Evolutionary conservation across 1,140 invertebrate genomes (phyloP).

Genomic region (Drosophila persimilis): DNA sequence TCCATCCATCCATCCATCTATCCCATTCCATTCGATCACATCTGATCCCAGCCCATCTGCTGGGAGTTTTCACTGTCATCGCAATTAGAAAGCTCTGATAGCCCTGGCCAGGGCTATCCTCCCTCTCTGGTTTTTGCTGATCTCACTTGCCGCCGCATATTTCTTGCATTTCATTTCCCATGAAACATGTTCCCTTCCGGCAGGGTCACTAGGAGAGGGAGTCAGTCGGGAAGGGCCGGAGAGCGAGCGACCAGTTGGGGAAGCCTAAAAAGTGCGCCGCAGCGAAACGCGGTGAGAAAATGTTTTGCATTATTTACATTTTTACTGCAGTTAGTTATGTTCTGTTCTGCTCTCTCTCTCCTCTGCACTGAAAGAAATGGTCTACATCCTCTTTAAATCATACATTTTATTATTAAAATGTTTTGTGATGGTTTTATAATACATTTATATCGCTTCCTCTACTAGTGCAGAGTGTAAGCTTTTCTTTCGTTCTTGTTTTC

Average conservation of each 20-base stretch:
- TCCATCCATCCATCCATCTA: constrained; percentile 10
- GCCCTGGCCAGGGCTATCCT: neutral
- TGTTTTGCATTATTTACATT: constrained; percentile 81
- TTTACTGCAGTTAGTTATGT: constrained; percentile 51
- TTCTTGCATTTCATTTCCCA: constrained; percentile 75
- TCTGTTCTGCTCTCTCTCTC: constrained; percentile 27
- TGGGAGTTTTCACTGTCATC: constrained; percentile 58
- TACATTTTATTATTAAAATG: too few species aligned
- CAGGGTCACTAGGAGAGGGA: constrained; percentile 14
- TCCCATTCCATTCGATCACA: constrained; percentile 42
- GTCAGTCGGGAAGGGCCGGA: neutral
- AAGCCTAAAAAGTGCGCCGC: constrained; percentile 73
- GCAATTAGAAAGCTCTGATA: constrained; percentile 66
- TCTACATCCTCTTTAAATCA: too few species aligned
- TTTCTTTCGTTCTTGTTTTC: too few species aligned
- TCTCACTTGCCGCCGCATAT: constrained; percentile 36
- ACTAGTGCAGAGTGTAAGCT: too few species aligned
- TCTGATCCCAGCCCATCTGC: constrained; percentile 27
- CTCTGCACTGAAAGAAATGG: too few species aligned
- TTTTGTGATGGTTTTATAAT: too few species aligned
- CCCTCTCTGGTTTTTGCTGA: constrained; percentile 20
- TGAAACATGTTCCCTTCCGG: constrained; percentile 52
- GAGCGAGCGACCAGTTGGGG: constrained; percentile 35
- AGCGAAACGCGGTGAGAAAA: constrained; percentile 78
- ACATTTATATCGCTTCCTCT: too few species aligned